Evolutionary conservation across 2,113 vertebrate genomes (phyloP).

Genomic region (Cygnus buccinator): DNA sequence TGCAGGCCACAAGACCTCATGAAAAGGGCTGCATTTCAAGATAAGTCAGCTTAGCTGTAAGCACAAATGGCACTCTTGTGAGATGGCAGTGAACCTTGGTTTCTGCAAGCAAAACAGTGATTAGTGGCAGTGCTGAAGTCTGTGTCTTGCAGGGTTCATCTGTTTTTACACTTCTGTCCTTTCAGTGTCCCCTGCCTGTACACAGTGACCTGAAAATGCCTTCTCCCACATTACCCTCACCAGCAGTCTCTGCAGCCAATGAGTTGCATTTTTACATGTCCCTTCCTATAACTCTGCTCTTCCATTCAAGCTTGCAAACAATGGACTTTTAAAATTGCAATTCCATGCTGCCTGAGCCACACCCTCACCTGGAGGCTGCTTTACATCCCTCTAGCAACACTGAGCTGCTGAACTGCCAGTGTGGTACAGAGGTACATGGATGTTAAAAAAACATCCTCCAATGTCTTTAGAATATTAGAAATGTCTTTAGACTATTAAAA

Average conservation of each 20-base stretch:
- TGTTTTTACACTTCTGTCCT: neutral
- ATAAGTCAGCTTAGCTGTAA: constrained; percentile 1
- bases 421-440: neutral
- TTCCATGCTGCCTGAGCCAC: neutral
- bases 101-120: neutral
- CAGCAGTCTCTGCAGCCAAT: neutral
- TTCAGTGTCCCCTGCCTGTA: neutral
- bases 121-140: neutral
- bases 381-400: neutral
- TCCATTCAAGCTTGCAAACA: neutral
- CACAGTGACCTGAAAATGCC: neutral
- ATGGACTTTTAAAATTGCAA: neutral
- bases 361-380: neutral
- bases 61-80: neutral
- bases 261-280: neutral
- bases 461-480: neutral
- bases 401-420: neutral
- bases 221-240: neutral
- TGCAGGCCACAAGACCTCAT: constrained; percentile 5
- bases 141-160: neutral
- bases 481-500: neutral
- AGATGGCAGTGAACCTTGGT: neutral
- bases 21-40: neutral
- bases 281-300: neutral
- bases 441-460: neutral